Evolutionary conservation across 2,888 invertebrate species (phyloP), one percentile per base, ranked within the genome.

Genomic region (Zygaena filipendulae): DNA sequence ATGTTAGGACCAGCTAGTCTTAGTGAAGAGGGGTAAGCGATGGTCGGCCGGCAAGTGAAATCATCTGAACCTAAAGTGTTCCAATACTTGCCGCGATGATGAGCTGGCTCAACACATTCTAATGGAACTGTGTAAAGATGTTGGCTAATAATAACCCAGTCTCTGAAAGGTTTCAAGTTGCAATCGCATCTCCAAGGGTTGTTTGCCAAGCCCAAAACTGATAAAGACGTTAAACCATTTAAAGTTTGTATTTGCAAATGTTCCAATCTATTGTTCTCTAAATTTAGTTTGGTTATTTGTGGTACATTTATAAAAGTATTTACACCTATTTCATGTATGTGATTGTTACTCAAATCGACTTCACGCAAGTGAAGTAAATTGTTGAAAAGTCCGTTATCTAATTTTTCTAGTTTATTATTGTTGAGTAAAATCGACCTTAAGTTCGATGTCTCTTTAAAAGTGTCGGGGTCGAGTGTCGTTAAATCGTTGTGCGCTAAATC

Each of bases 131-230:
- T 88, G 47, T 91, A 88, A 10, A 94, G 71, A 29, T 90, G 90
- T 36, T 84, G n/a, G n/a, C n/a, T 84, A 33, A 84, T 82, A 6
- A 89, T 83, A 8, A 87, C 85, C 84, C 88, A 92, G 49, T 91
- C 87, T 23, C 92, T 84, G 41, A 95, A 90, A 10, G 84, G 83
- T 49, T 90, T 86, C 29, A 95, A 70, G 38, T 87, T 85, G 51
- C 95, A 95, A 52, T 95, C 92, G 54, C 95, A 95, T 35, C 88
- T 84, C 95, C 95, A 95, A 0, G 90, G 90, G 57, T 95, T 95
- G 36, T 87, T 86, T 38, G 87, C 85, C 1, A 95, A 77, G 29
- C 88, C 88, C 22, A 95, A 71, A 47, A 88, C 89, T 13, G 84
- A 84, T 28, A 95, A 62, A 38, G 85, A 87, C 2, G 82, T 80